A percentile compares a stretch with the other conserved stretches of the same genome.
phyloP scores from a whole-genome alignment of 2,888 invertebrate genomes.

The Tribolium freemani region DNA sequence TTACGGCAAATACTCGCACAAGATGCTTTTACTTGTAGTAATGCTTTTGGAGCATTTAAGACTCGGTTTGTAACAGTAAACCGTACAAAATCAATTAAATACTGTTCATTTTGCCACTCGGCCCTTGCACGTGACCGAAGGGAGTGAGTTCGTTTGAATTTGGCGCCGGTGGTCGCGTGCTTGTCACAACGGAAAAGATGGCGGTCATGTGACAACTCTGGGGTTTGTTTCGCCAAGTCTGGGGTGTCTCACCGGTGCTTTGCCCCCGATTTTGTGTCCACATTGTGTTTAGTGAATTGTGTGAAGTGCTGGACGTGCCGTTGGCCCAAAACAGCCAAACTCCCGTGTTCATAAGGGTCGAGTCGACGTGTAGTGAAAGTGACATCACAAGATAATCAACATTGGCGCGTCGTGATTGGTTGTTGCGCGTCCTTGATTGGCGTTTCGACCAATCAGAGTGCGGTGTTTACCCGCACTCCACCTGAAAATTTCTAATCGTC shows the following conservation, averaged over 20 bases:
- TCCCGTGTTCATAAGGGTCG: slow-evolving; percentile 35
- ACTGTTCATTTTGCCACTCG: too few species aligned
- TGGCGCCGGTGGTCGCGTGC: slow-evolving; percentile 31
- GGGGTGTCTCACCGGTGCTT: background rate
- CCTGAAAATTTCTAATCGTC: slow-evolving; percentile 73
- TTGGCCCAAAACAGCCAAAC: background rate
- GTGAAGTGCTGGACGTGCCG: background rate
- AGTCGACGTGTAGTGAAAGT: slow-evolving; percentile 48
- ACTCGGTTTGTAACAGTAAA: too few species aligned
- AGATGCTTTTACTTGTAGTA: too few species aligned
- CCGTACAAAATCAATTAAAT: too few species aligned
- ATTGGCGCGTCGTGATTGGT: slow-evolving; percentile 53
- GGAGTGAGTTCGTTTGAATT: slow-evolving; percentile 24
- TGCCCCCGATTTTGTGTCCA: background rate
- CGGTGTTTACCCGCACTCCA: slow-evolving; percentile 64
- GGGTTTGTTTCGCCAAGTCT: slow-evolving; percentile 2
- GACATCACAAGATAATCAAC: slow-evolving; percentile 57
- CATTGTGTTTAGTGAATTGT: background rate
- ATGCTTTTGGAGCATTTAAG: too few species aligned
- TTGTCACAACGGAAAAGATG: slow-evolving; percentile 12
- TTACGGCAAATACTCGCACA: too few species aligned
- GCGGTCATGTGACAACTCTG: slow-evolving; percentile 25
- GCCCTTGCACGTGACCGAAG: slow-evolving; percentile 11
- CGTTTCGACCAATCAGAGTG: slow-evolving; percentile 62
- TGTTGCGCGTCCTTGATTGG: slow-evolving; percentile 56